phyloP scores from a whole-genome alignment of 2,113 vertebrate genomes.

The Chlamydotis undulata region DNA sequence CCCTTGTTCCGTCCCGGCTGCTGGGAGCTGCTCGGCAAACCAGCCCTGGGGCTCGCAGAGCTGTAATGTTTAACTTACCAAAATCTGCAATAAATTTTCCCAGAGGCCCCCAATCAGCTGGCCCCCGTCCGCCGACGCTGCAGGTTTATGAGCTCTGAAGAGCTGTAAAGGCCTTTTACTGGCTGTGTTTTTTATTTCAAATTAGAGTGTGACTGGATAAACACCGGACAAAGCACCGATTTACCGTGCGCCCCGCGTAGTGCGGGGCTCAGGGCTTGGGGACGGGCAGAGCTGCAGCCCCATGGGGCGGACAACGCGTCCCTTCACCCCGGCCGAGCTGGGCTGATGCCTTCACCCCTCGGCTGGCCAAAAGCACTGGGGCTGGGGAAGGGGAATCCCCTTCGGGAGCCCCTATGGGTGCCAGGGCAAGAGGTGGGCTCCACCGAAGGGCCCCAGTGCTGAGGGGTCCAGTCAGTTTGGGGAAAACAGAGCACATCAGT shows the following conservation, averaged over 20 bases:
- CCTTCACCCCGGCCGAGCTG: background rate
- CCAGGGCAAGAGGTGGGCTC: rapidly evolving
- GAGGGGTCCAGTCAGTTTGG: background rate
- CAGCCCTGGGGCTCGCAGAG: background rate
- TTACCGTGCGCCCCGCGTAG: background rate
- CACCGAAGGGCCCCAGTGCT: background rate
- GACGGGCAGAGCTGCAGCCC: background rate
- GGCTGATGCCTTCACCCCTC: background rate
- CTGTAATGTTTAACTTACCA: slow-evolving; percentile 61
- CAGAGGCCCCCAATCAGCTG: slow-evolving; percentile 22
- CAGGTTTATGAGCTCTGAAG: slow-evolving; percentile 63
- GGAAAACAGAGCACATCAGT: rapidly evolving
- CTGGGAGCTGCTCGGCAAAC: slow-evolving; percentile 23
- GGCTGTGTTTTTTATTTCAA: slow-evolving; percentile 49
- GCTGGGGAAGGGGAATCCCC: background rate
- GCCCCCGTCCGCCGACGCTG: background rate
- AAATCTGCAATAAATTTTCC: slow-evolving; percentile 67
- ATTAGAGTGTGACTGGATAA: slow-evolving; percentile 57
- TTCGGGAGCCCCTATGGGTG: background rate
- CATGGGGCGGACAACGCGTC: rapidly evolving
- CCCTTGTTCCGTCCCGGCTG: slow-evolving; percentile 20
- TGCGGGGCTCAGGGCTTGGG: background rate
- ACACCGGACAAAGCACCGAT: slow-evolving; percentile 42
- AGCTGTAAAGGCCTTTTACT: slow-evolving; percentile 56
- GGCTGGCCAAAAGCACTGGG: rapidly evolving